Evolutionary conservation across 2,888 invertebrate genomes (phyloP), one percentile per base, ranked within the genome.

Genomic region (Standfussiana lucernea): DNA sequence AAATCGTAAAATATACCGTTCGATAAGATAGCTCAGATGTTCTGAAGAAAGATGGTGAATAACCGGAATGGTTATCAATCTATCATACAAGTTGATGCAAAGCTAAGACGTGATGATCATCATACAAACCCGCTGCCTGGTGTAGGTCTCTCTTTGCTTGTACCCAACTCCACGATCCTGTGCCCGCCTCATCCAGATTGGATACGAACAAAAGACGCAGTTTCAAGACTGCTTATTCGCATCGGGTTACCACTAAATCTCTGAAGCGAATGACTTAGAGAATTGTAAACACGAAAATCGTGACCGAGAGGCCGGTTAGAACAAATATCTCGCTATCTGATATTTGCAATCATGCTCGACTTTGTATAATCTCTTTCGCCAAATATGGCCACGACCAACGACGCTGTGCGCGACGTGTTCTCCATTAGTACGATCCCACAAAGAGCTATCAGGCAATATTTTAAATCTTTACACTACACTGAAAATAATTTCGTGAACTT

Each of bases 251-350:
- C 45, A 42, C 24, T 18, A 77, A 47, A 77, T 66, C 24, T 68
- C 42, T 47, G 45, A 45, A 79, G 28, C 59, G 45, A 82, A 81
- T 70, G 32, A 42, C 32, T 67, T 75, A 47, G 53, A 59, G 5
- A 76, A 47, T 81, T 59, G 72, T 78, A 65, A 70, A 73, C 75
- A 78, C 64, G 56, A 69, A 65, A 50, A 61, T 82, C 82, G 82
- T 73, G 82, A 77, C 73, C 53, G 18, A 45, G 67, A 40, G 62
- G 75, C 79, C 75, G 61, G 45, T 24, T 72, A 72, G 42, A 82
- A 82, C 65, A 79, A 83, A 83, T 75, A 75, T 66, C 61, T 70
- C 65, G 79, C 35, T 79, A 79, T 72, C 62, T 83, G 61, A 72
- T 79, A 82, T 64, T 82, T 75, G 50, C 62, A 47, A 64, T 64